A percentile compares a stretch with the other conserved stretches of the same genome.
These are phyloP conservation scores for Trochalopteron elliotii DNA, from an alignment of 2,113 vertebrate genomes.

Conservation along the genomic window DNA sequence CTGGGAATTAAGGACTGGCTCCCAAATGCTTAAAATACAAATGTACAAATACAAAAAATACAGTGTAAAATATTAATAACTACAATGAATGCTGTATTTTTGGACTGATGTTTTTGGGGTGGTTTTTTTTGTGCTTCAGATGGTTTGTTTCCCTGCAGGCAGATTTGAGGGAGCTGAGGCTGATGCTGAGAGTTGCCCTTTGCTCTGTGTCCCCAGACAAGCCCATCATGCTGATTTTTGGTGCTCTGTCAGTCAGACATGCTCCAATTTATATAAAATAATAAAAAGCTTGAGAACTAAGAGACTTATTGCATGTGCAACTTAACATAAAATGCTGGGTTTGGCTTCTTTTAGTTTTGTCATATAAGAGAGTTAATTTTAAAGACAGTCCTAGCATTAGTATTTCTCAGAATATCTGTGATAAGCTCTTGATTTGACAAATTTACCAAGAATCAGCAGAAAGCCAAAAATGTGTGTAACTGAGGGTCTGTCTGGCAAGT, in stretches of 20 bases:
- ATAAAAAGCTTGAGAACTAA: neutral
- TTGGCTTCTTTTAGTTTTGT: neutral
- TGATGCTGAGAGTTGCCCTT: neutral
- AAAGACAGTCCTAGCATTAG: neutral
- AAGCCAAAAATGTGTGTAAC: neutral
- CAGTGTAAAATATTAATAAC: neutral
- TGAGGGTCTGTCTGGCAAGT: neutral
- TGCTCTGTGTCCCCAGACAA: fast-evolving
- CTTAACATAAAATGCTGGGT: fast-evolving
- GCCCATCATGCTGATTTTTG: neutral
- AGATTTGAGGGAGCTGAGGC: neutral
- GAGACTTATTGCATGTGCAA: neutral
- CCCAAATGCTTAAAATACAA: neutral
- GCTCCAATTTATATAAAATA: neutral
- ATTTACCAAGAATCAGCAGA: neutral
- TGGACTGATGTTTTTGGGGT: neutral
- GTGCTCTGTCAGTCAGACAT: neutral
- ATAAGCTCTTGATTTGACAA: neutral
- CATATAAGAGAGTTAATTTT: neutral
- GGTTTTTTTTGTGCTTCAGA: neutral
- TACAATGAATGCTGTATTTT: neutral
- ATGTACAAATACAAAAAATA: neutral
- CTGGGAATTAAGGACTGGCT: neutral
- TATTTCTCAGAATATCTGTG: neutral
- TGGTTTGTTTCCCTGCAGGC: neutral